A percentile compares a stretch with the other conserved stretches of the same genome.
Evolutionary conservation across 2,797 vertebrate species (phyloP).

Genomic region (Rhadinocentrus ornatus): DNA sequence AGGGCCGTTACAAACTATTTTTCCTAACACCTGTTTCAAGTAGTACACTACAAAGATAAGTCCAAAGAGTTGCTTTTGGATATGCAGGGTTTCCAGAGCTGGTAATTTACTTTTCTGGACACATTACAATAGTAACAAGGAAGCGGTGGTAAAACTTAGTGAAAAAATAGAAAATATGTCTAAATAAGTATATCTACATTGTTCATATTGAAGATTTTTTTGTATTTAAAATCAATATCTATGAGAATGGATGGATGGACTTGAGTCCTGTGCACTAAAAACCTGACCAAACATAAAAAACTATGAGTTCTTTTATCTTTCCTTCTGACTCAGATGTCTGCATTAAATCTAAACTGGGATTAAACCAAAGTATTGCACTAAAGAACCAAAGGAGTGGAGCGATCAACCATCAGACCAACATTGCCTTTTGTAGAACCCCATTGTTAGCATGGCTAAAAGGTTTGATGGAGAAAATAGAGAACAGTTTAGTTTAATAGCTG

Average conservation of each 20-base stretch:
- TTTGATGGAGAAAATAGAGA: background rate
- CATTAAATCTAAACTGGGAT: background rate
- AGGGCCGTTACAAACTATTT: too few species aligned
- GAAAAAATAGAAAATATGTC: too few species aligned
- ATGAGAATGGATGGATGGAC: background rate
- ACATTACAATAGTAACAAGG: background rate
- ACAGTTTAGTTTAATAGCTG: constrained; percentile 1
- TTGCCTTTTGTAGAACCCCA: background rate
- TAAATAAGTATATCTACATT: too few species aligned
- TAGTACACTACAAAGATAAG: too few species aligned
- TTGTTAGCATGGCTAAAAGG: background rate
- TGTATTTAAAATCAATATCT: too few species aligned
- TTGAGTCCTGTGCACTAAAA: background rate
- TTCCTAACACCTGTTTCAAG: too few species aligned
- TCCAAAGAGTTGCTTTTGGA: too few species aligned
- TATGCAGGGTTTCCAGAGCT: too few species aligned
- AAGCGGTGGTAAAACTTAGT: background rate
- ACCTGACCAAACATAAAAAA: background rate
- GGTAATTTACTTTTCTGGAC: background rate
- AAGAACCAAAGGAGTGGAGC: background rate
- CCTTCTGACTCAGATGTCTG: background rate
- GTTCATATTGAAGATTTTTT: too few species aligned
- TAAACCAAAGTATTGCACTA: background rate
- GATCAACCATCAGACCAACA: background rate
- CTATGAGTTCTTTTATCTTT: background rate